Base-by-base conservation (phyloP, 2,888 invertebrate genomes). In the Eulithis prunata region DNA sequence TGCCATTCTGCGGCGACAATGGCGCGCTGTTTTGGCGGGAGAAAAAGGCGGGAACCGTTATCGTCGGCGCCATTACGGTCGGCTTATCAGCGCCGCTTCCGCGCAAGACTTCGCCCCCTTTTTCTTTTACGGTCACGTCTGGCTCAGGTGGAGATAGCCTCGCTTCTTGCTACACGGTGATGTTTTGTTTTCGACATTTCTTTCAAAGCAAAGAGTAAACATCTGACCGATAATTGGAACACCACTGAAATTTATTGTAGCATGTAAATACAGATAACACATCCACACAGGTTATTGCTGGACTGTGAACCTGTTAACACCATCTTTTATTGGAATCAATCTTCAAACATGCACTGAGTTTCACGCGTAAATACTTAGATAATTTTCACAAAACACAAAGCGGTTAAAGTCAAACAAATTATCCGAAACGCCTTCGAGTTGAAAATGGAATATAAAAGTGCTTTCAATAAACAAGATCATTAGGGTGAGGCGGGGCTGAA, bases 121-220 rank as follows among this genome's bases (percentile, higher is more conserved):
- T 91, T 91, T 91, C 91, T 91, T 91, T 91, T 90, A 92, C 90
- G 88, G 91, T 87, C 91, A 90, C 91, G 90, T 91, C 91, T 89
- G 86, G 75, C 73, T 80, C 85, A 86, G 86, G 84, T 83, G 78
- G 70, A 81, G 86, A 85, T 86, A 83, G 81, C 78, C 78, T 75
- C 65, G 65, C 73, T 73, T 76, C 66, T 67, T 70, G 73, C 77
- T 75, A 74, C 68, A 78, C 80, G 80, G 78, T 77, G 78, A 75
- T 71, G 75, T 74, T 71, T 71, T 76, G 67, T 63, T 63, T 62
- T 36, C 36, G 41, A 52, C 11, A 28, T 49, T 55, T 59, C 43
- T 56, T 60, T 64, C 11, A 52, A 62, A 28, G 13, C 43, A 13
- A 49, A 11, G 46, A 46, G 13, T 38, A 41, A 62, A 57, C 56